Evolutionary conservation across 2,888 invertebrate genomes (phyloP).

Genomic region (Agonopterix arenella): DNA sequence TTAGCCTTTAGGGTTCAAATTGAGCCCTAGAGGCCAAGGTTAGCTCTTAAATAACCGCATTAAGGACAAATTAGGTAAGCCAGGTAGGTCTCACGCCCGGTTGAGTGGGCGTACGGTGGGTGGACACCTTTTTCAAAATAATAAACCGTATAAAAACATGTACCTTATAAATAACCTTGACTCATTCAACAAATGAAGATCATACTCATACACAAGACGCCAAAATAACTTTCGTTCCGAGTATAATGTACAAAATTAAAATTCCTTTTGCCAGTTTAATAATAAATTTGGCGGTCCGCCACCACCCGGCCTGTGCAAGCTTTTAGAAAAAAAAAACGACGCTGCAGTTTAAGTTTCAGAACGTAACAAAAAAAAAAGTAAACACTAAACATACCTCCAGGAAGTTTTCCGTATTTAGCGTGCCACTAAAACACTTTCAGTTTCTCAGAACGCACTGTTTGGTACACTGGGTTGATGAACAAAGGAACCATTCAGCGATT

Average conservation of each 20-base stretch:
- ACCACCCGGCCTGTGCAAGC: slow-evolving; percentile 28
- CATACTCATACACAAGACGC: slow-evolving; percentile 1
- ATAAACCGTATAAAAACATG: background rate
- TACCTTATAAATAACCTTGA: slow-evolving; percentile 4
- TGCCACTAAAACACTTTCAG: slow-evolving; percentile 52
- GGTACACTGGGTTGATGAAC: slow-evolving; percentile 33
- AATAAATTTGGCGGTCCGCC: slow-evolving; percentile 65
- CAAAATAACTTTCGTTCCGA: slow-evolving; percentile 41
- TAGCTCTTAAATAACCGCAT: background rate
- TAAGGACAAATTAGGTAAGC: too few species aligned
- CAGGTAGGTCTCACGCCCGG: too few species aligned
- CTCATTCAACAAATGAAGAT: slow-evolving; percentile 7
- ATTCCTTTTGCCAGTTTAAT: slow-evolving; percentile 48
- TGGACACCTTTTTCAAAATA: too few species aligned
- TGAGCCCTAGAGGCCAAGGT: background rate
- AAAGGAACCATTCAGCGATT: slow-evolving; percentile 47
- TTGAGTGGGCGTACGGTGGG: too few species aligned
- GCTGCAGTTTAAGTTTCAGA: slow-evolving; percentile 8
- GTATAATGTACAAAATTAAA: slow-evolving; percentile 45
- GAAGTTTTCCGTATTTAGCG: slow-evolving; percentile 37
- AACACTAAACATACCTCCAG: slow-evolving; percentile 34
- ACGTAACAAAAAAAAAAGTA: background rate
- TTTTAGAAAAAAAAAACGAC: slow-evolving; percentile 14
- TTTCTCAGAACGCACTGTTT: slow-evolving; percentile 48
- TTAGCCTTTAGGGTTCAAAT: background rate